phyloP scores from a whole-genome alignment of 2,113 vertebrate species.

The Caranx melampygus region DNA sequence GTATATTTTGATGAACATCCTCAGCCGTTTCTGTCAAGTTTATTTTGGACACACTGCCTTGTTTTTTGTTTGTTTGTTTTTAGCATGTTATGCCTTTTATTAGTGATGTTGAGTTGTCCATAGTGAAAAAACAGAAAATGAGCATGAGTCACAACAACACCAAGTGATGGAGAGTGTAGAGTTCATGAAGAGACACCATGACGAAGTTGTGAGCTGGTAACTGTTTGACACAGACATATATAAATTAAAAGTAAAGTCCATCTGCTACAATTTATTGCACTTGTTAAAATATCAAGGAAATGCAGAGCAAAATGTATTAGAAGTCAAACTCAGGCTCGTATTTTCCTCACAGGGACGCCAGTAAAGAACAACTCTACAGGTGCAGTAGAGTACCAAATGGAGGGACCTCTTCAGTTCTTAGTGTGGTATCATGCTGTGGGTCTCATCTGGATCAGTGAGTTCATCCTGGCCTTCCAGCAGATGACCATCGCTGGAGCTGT shows the following conservation, averaged over 20 bases:
- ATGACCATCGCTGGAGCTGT: slow-evolving; percentile 98
- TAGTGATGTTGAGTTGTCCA: background rate
- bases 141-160: background rate
- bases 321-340: background rate
- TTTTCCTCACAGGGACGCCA: slow-evolving; percentile 84
- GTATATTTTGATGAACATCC: background rate
- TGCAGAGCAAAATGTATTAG: background rate
- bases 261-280: background rate
- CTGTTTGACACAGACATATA: background rate
- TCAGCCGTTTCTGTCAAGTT: background rate
- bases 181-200: background rate
- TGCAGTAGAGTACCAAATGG: slow-evolving; percentile 89
- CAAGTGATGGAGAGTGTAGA: background rate
- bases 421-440: slow-evolving; percentile 97
- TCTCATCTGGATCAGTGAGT: slow-evolving; percentile 98
- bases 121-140: background rate
- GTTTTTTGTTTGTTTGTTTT: background rate
- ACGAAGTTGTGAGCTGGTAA: background rate
- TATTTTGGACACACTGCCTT: background rate
- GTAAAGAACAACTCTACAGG: slow-evolving; percentile 86
- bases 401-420: slow-evolving; percentile 91
- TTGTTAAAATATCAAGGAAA: background rate
- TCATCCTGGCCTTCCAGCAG: slow-evolving; percentile 97
- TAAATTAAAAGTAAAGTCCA: background rate
- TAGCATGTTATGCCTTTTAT: background rate